phyloP scores from a whole-genome alignment of 2,888 invertebrate genomes.

The Tuberolachnus salignus region DNA sequence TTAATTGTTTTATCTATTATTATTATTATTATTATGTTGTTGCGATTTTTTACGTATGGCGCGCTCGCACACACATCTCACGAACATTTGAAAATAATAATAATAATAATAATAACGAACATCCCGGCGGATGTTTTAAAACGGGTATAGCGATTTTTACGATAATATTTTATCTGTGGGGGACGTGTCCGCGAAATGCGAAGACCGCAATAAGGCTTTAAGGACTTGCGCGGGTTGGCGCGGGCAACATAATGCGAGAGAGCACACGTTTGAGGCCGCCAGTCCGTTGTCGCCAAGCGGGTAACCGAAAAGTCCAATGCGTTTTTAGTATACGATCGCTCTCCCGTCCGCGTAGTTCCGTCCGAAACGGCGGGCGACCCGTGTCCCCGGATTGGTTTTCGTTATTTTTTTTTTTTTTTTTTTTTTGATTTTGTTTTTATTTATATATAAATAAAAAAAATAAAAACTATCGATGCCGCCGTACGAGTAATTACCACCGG shows the following conservation, averaged over 20 bases:
- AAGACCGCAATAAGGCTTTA: conserved; percentile 1
- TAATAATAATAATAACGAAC: too few species aligned
- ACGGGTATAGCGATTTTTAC: too few species aligned
- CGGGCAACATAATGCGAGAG: neutral
- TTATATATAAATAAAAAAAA: too few species aligned
- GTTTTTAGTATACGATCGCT: neutral
- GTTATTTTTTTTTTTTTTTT: too few species aligned
- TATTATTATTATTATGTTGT: neutral
- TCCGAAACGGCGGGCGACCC: too few species aligned
- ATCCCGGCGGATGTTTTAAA: neutral
- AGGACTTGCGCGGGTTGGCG: conserved; percentile 37
- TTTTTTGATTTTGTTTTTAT: too few species aligned
- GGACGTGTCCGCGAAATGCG: neutral
- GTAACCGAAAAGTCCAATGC: conserved; percentile 34
- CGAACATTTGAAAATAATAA: neutral
- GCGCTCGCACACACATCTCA: neutral
- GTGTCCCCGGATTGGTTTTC: too few species aligned
- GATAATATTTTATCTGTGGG: neutral
- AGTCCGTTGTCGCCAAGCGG: conserved; percentile 32
- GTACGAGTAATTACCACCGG: too few species aligned
- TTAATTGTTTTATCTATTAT: too few species aligned
- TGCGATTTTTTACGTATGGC: neutral
- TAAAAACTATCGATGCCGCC: too few species aligned
- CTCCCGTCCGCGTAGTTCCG: neutral
- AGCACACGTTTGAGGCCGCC: conserved; percentile 30